Percentiles rank a stretch among this genome's conserved stretches.
Evolutionary conservation across 2,888 invertebrate genomes (phyloP).

Genomic region (Drosophila colorata): DNA sequence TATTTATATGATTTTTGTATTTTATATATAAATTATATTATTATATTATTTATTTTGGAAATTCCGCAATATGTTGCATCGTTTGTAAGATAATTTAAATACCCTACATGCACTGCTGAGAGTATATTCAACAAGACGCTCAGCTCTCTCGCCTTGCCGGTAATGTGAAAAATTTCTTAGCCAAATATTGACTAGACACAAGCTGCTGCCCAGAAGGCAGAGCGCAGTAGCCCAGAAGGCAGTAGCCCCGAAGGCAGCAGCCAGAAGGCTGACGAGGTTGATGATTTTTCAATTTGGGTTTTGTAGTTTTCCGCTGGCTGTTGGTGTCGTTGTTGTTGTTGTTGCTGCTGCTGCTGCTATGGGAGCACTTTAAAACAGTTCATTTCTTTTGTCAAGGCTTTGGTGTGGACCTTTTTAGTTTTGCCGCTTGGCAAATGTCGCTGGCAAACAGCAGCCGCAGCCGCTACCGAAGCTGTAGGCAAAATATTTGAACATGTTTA

Average conservation of each 20-base stretch:
- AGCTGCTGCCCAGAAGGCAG: slow-evolving; percentile 27
- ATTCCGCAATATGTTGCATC: background rate
- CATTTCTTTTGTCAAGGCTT: slow-evolving; percentile 80
- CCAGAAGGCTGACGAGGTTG: slow-evolving; percentile 60
- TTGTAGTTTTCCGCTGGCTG: slow-evolving; percentile 78
- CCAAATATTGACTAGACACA: slow-evolving; percentile 80
- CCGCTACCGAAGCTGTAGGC: slow-evolving; percentile 64
- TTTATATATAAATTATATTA: no score
- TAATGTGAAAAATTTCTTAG: slow-evolving; percentile 83
- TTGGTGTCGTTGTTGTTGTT: slow-evolving; percentile 13
- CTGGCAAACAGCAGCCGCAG: slow-evolving; percentile 33
- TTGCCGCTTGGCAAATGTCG: slow-evolving; percentile 57
- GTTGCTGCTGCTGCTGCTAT: slow-evolving; percentile 33
- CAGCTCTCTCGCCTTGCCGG: slow-evolving; percentile 64
- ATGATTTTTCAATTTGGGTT: slow-evolving; percentile 80
- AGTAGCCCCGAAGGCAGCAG: slow-evolving; percentile 14
- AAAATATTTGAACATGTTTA: slow-evolving; percentile 81
- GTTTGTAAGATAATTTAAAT: background rate
- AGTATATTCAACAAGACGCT: slow-evolving; percentile 51
- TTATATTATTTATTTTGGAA: no score
- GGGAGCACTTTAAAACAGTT: slow-evolving; percentile 81
- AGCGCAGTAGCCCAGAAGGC: slow-evolving; percentile 19
- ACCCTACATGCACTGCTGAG: background rate
- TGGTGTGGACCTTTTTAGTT: slow-evolving; percentile 57
- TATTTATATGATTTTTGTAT: no score